Base-by-base conservation (phyloP, 1,140 invertebrate species). In the Megathymus violae region DNA sequence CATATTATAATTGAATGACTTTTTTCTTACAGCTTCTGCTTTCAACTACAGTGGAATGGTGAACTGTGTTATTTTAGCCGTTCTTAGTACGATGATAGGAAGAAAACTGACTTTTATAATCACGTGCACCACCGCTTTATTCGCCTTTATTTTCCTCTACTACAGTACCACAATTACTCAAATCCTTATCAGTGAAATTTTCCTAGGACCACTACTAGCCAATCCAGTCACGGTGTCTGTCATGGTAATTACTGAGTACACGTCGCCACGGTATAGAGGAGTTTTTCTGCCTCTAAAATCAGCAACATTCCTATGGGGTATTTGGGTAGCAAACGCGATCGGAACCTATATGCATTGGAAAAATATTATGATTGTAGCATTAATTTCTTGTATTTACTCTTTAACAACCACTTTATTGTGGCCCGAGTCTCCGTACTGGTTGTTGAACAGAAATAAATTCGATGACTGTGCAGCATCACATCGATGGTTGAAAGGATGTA, bases 321-420 rank as follows among this genome's bases (percentile, higher is more conserved):
- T 78, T n/a, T 78, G 70, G 67, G 36, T 71, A 0, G 48, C 78
- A 1, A 78, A 81, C 51, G 56, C 69, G 0, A 71, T 78, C 7
- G 76, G 76, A 10, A 75, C 76, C 1, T 80, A 68, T 19, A 71
- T 68, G 15, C 67, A 75, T 25, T 81, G 74, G 76, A 81, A 47
- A 16, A 60, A 71, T 19, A 80, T 80, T 31, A 52, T 44, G 1
- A 15, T 76, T 0, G 4, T 62, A 1, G 59, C 66, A 17, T 4
- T 54, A 14, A 5, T 41, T 5, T 52, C 34, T 7, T 17, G 6
- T 0, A 25, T 25, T 11, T 59, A 60, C 34, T 27, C 31, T 43
- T 54, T 44, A 17, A 6, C 70, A 11, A 66, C 67, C 13, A 43
- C 62, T 16, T 22, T 69, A 6, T 48, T 69, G 14, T 76, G 71